These are phyloP conservation scores for Solenopsis fugax DNA, from an alignment of 1,140 invertebrate genomes.

Conservation along the genomic window DNA sequence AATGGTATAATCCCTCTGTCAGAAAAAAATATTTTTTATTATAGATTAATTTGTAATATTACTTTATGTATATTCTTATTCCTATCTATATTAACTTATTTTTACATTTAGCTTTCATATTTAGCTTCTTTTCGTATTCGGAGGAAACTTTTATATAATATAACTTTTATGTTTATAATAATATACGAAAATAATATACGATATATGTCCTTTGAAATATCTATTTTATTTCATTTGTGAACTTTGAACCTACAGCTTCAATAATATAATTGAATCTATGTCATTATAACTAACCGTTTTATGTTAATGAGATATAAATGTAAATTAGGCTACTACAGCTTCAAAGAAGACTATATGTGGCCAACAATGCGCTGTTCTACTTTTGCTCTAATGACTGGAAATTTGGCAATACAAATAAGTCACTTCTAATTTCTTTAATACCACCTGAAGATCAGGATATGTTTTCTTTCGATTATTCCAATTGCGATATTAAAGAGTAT, in stretches of 20 bases:
- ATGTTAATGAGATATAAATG: conserved; percentile 2
- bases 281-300: background rate
- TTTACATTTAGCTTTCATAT: background rate
- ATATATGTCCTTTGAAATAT: background rate
- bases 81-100: no score
- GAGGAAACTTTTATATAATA: background rate
- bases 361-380: conserved; percentile 91
- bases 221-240: background rate
- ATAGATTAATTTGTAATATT: background rate
- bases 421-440: background rate
- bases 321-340: conserved; percentile 91
- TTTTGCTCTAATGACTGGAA: conserved; percentile 94
- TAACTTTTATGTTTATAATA: background rate
- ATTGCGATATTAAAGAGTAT: conserved; percentile 75
- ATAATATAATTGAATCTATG: background rate
- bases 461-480: conserved; percentile 88
- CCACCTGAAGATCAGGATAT: conserved; percentile 76
- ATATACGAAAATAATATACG: background rate
- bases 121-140: background rate
- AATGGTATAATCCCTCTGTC: no score
- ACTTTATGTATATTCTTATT: no score
- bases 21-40: no score
- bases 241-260: background rate
- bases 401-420: conserved; percentile 91
- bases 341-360: conserved; percentile 92